A percentile compares a stretch with the other conserved stretches of the same genome.
Conservation (phyloP, 1,140 invertebrate species). For the Alviniconcha marisindica region DNA sequence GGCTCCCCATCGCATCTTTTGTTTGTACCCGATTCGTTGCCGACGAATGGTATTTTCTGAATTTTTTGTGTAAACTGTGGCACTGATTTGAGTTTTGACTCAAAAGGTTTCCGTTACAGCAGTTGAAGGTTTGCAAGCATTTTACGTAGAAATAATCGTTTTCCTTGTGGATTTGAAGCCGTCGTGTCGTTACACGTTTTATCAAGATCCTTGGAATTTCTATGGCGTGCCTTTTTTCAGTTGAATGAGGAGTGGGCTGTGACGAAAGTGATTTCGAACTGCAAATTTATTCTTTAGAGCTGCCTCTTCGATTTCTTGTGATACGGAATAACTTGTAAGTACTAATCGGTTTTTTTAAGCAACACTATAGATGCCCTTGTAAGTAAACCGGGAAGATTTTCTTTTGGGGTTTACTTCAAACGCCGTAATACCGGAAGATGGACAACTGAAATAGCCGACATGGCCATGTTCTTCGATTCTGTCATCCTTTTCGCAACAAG, state of each 20-base stretch:
- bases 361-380: no score
- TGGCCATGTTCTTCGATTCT: no score
- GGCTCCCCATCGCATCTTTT: constrained; percentile 45
- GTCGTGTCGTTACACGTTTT: constrained; percentile 13
- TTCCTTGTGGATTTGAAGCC: neutral
- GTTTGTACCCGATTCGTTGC: constrained; percentile 34
- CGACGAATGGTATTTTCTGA: constrained; percentile 27
- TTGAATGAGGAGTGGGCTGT: neutral
- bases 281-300: no score
- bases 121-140: neutral
- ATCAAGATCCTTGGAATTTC: constrained; percentile 16
- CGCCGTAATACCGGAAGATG: no score
- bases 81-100: neutral
- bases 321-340: no score
- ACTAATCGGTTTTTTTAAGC: no score
- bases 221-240: constrained; percentile 26
- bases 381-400: no score
- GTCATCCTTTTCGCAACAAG: no score
- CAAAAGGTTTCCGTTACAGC: neutral
- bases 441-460: no score
- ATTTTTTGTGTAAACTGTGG: neutral
- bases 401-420: no score
- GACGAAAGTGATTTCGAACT: no score
- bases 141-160: neutral
- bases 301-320: no score